A percentile compares a stretch with the other conserved stretches of the same genome.
phyloP scores from a whole-genome alignment of 2,113 vertebrate species.

The Microcebus ravelobensis region DNA sequence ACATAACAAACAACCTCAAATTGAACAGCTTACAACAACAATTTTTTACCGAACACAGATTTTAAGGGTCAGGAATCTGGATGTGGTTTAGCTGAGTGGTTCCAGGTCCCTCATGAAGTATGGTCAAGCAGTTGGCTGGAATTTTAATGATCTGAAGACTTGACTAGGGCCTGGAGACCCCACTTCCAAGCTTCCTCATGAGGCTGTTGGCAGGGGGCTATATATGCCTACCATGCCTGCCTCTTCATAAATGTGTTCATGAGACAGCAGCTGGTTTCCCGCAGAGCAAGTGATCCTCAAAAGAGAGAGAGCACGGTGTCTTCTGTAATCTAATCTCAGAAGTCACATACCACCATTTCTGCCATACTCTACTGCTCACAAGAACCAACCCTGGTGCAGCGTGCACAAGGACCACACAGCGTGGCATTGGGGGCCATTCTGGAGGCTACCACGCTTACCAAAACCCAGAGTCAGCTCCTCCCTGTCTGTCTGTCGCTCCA shows the following conservation, averaged over 20 bases:
- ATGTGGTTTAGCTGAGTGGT: not conserved
- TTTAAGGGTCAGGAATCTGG: not conserved
- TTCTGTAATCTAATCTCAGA: not conserved
- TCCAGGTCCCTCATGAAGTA: not conserved
- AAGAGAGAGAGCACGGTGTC: not conserved
- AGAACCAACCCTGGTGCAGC: not conserved
- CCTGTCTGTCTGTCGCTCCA: not conserved
- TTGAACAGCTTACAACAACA: not conserved
- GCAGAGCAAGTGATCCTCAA: not conserved
- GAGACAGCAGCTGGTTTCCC: not conserved
- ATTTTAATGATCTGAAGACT: not conserved
- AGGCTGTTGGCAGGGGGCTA: not conserved
- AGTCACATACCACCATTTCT: not conserved
- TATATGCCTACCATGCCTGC: not conserved
- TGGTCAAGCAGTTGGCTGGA: not conserved
- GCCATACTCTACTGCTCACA: not conserved
- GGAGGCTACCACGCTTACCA: not conserved
- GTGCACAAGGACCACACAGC: not conserved
- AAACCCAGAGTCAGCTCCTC: not conserved
- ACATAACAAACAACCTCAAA: not conserved
- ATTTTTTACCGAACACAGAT: not conserved
- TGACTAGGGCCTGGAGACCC: not conserved
- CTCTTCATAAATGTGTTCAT: not conserved
- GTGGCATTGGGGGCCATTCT: too few relatives aligned
- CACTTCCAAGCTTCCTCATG: not conserved